These are phyloP conservation scores for Cheilosia pagana DNA, from an alignment of 2,888 invertebrate genomes.

Conservation along the genomic window DNA sequence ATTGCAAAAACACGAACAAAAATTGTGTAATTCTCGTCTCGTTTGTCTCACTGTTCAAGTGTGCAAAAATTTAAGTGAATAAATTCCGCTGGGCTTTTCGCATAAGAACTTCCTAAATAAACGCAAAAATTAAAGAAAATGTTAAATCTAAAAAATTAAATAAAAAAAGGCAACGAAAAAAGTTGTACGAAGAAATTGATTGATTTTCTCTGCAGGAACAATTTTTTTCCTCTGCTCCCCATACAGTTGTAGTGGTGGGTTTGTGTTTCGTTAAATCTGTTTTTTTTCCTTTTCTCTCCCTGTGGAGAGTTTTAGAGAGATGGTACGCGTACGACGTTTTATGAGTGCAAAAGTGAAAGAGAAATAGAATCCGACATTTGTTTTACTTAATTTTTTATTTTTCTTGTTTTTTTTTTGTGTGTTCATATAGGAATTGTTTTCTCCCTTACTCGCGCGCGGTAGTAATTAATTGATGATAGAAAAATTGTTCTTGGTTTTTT, in stretches of 20 bases:
- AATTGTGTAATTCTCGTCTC: slow-evolving; percentile 63
- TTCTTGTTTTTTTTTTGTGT: slow-evolving; percentile 22
- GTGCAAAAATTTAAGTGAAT: slow-evolving; percentile 20
- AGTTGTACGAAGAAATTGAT: slow-evolving; percentile 70
- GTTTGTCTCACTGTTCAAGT: slow-evolving; percentile 33
- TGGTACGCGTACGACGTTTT: not conserved
- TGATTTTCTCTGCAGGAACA: slow-evolving; percentile 71
- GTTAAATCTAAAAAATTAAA: slow-evolving; percentile 26
- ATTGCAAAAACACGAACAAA: slow-evolving; percentile 7
- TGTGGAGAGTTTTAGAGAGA: slow-evolving; percentile 45
- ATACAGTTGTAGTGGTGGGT: slow-evolving; percentile 50
- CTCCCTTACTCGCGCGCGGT: slow-evolving; percentile 41
- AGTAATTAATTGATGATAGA: slow-evolving; percentile 68
- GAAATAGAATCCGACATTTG: slow-evolving; percentile 22
- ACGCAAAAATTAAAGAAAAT: slow-evolving; percentile 23
- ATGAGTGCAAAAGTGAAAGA: slow-evolving; percentile 35
- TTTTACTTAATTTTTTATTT: slow-evolving; percentile 41
- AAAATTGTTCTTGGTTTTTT: slow-evolving; percentile 42
- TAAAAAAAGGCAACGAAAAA: slow-evolving; percentile 62
- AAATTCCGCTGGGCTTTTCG: slow-evolving; percentile 22
- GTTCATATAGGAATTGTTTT: slow-evolving; percentile 22
- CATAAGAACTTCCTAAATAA: slow-evolving; percentile 72
- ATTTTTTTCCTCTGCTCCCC: slow-evolving; percentile 52
- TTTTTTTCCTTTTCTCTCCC: slow-evolving; percentile 17
- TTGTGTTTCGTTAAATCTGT: slow-evolving; percentile 63